Percentiles rank a stretch among this genome's conserved stretches.
Evolutionary conservation across 2,888 invertebrate genomes (phyloP).

Genomic region (Cephus spinipes): DNA sequence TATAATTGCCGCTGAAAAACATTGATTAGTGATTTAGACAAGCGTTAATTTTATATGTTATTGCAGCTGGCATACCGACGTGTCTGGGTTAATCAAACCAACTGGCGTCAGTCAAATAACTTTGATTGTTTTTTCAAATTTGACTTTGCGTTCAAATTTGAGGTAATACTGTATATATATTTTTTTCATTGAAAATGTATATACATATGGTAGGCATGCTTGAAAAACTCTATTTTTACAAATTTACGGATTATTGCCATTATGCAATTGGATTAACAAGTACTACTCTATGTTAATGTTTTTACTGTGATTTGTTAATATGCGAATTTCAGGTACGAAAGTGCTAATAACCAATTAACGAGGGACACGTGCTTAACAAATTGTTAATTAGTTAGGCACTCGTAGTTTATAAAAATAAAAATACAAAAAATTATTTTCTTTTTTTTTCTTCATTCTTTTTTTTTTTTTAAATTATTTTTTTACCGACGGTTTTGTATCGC

Average conservation of each 20-base stretch:
- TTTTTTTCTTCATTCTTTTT: not conserved
- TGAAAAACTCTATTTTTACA: not conserved
- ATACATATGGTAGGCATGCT: not conserved
- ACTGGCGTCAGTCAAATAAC: not conserved
- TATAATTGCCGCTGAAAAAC: constrained; percentile 62
- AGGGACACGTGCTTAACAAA: too few relatives aligned
- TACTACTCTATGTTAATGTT: not conserved
- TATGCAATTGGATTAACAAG: not conserved
- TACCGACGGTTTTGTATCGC: constrained; percentile 9
- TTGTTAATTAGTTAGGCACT: not conserved
- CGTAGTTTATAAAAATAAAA: not conserved
- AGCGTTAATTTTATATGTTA: not conserved
- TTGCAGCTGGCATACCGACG: not conserved
- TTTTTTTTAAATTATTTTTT: not conserved
- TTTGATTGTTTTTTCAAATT: not conserved
- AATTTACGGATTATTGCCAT: not conserved
- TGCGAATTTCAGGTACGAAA: not conserved
- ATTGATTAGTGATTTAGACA: constrained; percentile 38
- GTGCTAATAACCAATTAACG: not conserved
- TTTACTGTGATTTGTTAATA: not conserved
- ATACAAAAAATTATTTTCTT: not conserved
- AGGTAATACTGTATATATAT: not conserved
- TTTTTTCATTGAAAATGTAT: not conserved
- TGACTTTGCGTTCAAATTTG: not conserved
- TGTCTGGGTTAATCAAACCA: not conserved